Conservation (phyloP, 2,113 vertebrate species). For the Rana temporaria region DNA sequence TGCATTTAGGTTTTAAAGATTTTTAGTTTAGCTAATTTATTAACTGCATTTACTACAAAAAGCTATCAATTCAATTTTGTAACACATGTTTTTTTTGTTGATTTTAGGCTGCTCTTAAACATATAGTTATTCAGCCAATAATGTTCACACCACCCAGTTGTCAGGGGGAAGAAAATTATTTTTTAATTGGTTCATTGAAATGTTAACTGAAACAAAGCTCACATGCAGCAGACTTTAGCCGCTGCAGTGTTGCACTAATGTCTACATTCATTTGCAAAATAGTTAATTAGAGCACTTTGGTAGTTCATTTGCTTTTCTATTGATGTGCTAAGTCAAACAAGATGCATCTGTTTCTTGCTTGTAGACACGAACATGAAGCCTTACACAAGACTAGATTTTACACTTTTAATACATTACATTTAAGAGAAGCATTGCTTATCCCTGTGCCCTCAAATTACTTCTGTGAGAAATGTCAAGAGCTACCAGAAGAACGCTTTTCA, state of each 20-base stretch:
- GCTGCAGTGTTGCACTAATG: slow-evolving; percentile 84
- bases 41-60: too few relatives aligned
- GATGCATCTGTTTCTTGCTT: slow-evolving; percentile 78
- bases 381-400: slow-evolving; percentile 55
- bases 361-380: slow-evolving; percentile 62
- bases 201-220: slow-evolving; percentile 92
- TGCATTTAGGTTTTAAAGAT: too few relatives aligned
- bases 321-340: slow-evolving; percentile 83
- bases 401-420: slow-evolving; percentile 45
- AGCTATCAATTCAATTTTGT: too few relatives aligned
- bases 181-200: slow-evolving; percentile 94
- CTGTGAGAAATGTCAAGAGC: neutral
- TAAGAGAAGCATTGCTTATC: neutral
- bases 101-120: slow-evolving; percentile 60
- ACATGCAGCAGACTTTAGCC: slow-evolving; percentile 89
- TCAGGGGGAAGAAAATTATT: slow-evolving; percentile 84
- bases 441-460: neutral
- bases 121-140: slow-evolving; percentile 83
- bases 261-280: slow-evolving; percentile 95
- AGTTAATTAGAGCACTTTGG: slow-evolving; percentile 85
- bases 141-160: slow-evolving; percentile 85
- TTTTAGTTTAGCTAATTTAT: too few relatives aligned
- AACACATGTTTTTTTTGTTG: neutral
- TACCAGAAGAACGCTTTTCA: too few relatives aligned
- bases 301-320: slow-evolving; percentile 93